Evolutionary conservation across 2,888 invertebrate species (phyloP).

Genomic region (Drosophila meridiana): DNA sequence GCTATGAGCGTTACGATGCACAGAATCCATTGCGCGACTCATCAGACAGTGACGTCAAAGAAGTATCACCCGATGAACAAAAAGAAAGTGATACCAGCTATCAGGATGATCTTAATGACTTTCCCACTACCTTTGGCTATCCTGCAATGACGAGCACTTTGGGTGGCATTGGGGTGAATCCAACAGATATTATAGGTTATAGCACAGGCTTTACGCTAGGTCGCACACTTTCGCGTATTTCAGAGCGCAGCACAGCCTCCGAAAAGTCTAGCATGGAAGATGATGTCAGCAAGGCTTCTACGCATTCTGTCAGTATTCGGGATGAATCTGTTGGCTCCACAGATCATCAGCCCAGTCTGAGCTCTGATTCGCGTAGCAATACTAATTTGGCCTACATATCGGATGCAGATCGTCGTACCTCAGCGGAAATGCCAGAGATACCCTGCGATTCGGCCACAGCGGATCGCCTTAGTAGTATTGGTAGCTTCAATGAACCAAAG

Average conservation of each 20-base stretch:
- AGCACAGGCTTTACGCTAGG: constrained; percentile 90
- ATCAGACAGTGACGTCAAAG: constrained; percentile 85
- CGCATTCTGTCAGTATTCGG: constrained; percentile 92
- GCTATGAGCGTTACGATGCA: constrained; percentile 87
- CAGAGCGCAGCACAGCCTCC: constrained; percentile 94
- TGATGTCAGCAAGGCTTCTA: constrained; percentile 94
- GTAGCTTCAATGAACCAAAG: constrained; percentile 86
- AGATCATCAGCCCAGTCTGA: constrained; percentile 93
- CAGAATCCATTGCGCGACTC: constrained; percentile 82
- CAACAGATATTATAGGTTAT: constrained; percentile 90
- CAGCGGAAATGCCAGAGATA: constrained; percentile 93
- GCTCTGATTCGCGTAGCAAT: constrained; percentile 93
- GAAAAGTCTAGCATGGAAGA: constrained; percentile 94
- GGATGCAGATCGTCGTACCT: constrained; percentile 91
- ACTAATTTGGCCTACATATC: constrained; percentile 91
- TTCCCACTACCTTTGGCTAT: constrained; percentile 91
- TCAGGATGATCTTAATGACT: constrained; percentile 91
- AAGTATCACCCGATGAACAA: constrained; percentile 86
- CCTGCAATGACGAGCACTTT: constrained; percentile 87
- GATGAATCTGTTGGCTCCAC: constrained; percentile 94
- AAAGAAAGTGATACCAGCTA: constrained; percentile 88
- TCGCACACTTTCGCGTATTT: constrained; percentile 93
- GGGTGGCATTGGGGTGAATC: constrained; percentile 86
- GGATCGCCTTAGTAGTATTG: constrained; percentile 86
- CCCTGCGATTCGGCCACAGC: constrained; percentile 89